Conservation (phyloP, 1,140 invertebrate genomes). For the Aphidius gifuensis region DNA sequence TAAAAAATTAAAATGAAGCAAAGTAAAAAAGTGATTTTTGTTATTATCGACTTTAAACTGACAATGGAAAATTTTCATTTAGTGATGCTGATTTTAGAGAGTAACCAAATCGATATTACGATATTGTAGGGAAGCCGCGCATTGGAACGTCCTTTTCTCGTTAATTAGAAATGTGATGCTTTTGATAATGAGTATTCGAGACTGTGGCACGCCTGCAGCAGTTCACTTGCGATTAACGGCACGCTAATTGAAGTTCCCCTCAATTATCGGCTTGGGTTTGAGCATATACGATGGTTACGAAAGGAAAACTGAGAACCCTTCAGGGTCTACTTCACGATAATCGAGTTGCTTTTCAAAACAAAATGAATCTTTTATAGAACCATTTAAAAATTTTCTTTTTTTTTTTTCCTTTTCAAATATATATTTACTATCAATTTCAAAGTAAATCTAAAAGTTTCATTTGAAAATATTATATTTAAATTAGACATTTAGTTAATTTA, state of each 20-base stretch:
- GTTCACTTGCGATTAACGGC: constrained; percentile 39
- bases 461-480: no score
- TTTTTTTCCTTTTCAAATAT: not conserved
- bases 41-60: no score
- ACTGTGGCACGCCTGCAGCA: constrained; percentile 26
- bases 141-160: constrained; percentile 25
- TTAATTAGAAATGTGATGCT: constrained; percentile 47
- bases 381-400: not conserved
- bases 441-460: no score
- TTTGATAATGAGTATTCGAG: constrained; percentile 42
- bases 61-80: constrained; percentile 6
- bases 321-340: constrained; percentile 15
- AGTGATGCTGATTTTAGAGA: no score
- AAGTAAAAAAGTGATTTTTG: no score
- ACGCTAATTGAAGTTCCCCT: constrained; percentile 43
- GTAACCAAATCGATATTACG: no score
- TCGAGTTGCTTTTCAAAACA: constrained; percentile 17
- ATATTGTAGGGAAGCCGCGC: no score
- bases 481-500: no score
- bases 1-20: no score
- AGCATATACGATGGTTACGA: constrained; percentile 14
- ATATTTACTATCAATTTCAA: no score
- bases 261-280: constrained; percentile 36
- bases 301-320: constrained; percentile 21
- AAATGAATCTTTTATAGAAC: constrained; percentile 3